A percentile compares a stretch with the other conserved stretches of the same genome.
Conservation (phyloP, 1,140 invertebrate genomes). For the Brachionus angularis region DNA sequence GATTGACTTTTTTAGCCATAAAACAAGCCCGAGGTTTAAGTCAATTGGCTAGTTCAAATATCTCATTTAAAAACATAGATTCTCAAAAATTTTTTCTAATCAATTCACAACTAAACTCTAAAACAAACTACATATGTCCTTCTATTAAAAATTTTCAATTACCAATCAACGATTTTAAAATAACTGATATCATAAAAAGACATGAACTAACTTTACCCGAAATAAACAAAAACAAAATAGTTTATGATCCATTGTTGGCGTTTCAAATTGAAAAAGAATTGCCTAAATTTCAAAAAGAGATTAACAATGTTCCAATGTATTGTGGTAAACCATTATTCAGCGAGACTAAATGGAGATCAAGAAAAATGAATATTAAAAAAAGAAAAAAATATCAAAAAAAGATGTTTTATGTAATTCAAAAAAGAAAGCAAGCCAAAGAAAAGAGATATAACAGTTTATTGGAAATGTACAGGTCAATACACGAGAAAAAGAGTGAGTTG, state of each 20-base stretch:
- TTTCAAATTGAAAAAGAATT: constrained; percentile 43
- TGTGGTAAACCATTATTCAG: constrained; percentile 27
- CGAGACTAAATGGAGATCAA: constrained; percentile 27
- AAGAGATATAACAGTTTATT: constrained; percentile 17
- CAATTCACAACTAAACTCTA: neutral
- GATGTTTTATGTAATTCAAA: constrained; percentile 42
- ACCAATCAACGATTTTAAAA: constrained; percentile 25
- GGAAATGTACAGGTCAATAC: constrained; percentile 17
- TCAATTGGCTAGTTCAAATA: neutral
- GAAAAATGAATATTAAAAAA: constrained; percentile 44
- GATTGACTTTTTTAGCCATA: neutral
- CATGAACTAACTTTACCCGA: constrained; percentile 34
- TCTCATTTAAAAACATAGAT: neutral
- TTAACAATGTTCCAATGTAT: neutral
- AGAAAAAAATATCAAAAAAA: constrained; percentile 42
- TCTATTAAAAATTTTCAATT: constrained; percentile 35
- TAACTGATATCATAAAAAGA: constrained; percentile 31
- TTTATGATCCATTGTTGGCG: constrained; percentile 14
- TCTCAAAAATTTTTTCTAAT: neutral
- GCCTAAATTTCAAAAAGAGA: neutral
- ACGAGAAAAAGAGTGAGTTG: constrained; percentile 16
- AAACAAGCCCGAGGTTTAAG: neutral
- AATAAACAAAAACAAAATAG: constrained; percentile 38
- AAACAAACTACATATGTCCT: constrained; percentile 6
- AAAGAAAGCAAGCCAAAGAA: constrained; percentile 29